Evolutionary conservation across 2,888 invertebrate genomes (phyloP), one percentile per base, ranked within the genome.

Genomic region (Metacarcinus magister): DNA sequence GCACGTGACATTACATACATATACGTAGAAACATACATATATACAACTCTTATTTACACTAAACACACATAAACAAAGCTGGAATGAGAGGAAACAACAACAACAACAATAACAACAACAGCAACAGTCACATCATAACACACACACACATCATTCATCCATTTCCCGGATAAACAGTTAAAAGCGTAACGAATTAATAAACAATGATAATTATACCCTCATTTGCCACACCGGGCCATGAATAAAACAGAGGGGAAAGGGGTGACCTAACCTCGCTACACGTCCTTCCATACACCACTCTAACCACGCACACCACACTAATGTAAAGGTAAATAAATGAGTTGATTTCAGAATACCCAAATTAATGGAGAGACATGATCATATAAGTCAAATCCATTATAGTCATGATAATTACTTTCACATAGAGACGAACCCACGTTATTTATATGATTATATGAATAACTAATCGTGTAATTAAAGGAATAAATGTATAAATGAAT

Each of bases 111-210:
- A 89, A 48, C 92, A 48, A 7, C 54, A 54, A 75, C 75, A 75
- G 2, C 4, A 2, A 67, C 67, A 67, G 23, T 67, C n/a, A 23
- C 67, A n/a, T 23, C 67, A 67, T n/a, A n/a, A n/a, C 67, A 67
- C 7, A n/a, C 39, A n/a, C 39, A 39, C 54, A 54, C 7, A 67
- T n/a, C 23, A 67, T 67, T 23, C n/a, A 67, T 67, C n/a, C 67
- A 3, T n/a, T 23, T 67, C 67, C 67, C 23, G n/a, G 67, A n/a
- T 4, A n/a, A 23, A n/a, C n/a, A 16, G n/a, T 23, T 4, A 7
- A 67, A 67, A 67, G 7, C n/a, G n/a, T n/a, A 67, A 92, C 28
- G 28, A 92, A 92, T 32, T 48, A 92, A 44, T 28, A 92, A 32
- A 92, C 23, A 92, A 23, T 13, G 5, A 44, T 92, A 92, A 92